These are phyloP conservation scores for Poeciliopsis retropinna DNA, from an alignment of 2,113 vertebrate genomes.

Conservation along the genomic window DNA sequence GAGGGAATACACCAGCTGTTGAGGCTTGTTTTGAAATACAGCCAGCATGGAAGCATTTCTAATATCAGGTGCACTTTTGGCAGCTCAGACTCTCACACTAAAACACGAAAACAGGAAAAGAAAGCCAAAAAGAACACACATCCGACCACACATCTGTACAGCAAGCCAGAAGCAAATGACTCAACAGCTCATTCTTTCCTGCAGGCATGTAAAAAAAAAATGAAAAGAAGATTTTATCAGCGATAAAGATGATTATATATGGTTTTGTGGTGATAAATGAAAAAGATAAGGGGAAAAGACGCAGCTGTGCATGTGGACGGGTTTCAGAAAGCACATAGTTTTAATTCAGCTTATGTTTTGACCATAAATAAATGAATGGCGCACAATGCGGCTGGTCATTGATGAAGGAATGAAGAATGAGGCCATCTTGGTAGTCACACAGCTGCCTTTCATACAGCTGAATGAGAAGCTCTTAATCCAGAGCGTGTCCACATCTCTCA, in stretches of 20 bases:
- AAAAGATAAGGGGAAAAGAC: slow-evolving; percentile 33
- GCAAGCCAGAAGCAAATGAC: slow-evolving; percentile 27
- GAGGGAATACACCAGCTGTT: slow-evolving; percentile 37
- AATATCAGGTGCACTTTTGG: slow-evolving; percentile 43
- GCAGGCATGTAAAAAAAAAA: slow-evolving; percentile 35
- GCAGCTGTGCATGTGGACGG: slow-evolving; percentile 1
- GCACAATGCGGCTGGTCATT: not conserved
- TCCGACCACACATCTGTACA: not conserved
- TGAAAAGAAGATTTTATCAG: slow-evolving; percentile 39
- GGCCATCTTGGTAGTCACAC: slow-evolving; percentile 29
- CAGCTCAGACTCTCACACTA: slow-evolving; percentile 21
- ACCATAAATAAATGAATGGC: not conserved
- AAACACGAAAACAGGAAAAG: slow-evolving; percentile 1
- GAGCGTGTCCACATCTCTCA: slow-evolving; percentile 66
- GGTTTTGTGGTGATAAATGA: slow-evolving; percentile 34
- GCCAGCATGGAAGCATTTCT: slow-evolving; percentile 47
- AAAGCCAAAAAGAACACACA: not conserved
- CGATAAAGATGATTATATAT: slow-evolving; percentile 46
- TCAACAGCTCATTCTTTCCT: slow-evolving; percentile 42
- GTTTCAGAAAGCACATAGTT: slow-evolving; percentile 8
- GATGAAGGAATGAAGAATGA: slow-evolving; percentile 19
- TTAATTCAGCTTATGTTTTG: slow-evolving; percentile 8
- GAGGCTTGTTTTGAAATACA: slow-evolving; percentile 43
- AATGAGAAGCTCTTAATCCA: slow-evolving; percentile 58
- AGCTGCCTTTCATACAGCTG: slow-evolving; percentile 68